Base-by-base conservation (phyloP, 2,113 vertebrate species). In the Nothoprocta perdicaria region DNA sequence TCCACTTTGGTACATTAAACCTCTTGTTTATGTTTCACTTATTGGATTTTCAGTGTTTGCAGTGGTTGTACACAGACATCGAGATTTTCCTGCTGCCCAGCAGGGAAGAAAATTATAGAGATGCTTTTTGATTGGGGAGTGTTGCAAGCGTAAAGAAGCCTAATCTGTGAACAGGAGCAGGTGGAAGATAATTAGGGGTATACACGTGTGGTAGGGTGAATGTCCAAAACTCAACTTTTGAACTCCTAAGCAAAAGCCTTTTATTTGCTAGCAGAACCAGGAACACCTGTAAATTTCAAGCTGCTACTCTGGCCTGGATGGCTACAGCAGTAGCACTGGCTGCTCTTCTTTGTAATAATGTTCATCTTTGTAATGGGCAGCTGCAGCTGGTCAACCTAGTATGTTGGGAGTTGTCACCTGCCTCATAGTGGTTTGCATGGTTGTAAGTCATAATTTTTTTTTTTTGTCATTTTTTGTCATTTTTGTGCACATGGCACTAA, bases 1-100 rank as follows among this genome's bases (percentile, higher is more conserved):
- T 94, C 76, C 62, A 55, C 83, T 73, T 73, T 86, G 63, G 77
- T 88, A 57, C 74, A 87, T 90, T 95, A 95, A 96, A 92, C 35
- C 62, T 93, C 40, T 80, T 90, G 73, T 95, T 96, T 95, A 84
- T 23, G 7, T 93, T 96, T 94, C 53, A 68, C 31, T 78, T 80
- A 78, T 8, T 80, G 29, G 48, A 21, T 95, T 95, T 81, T 93
- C 66, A 65, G 48, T 72, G 86, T 85, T 82, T 92, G 78, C 55
- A 88, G 38, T 48, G 81, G 68, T n/a, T 85, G 12, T 43, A 77
- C 69, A 65, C 77, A 79, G 73, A 93, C 80, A 40, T 43, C 14
- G 55, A 71, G 86, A 43, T 48, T 67, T 65, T 84, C 66, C 72
- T 86, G 38, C 67, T 77, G 82, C 80, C 88, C 84, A 84, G n/a